Evolutionary conservation across 2,888 invertebrate species (phyloP), one percentile per base, ranked within the genome.

Genomic region (Melitaea athalia): DNA sequence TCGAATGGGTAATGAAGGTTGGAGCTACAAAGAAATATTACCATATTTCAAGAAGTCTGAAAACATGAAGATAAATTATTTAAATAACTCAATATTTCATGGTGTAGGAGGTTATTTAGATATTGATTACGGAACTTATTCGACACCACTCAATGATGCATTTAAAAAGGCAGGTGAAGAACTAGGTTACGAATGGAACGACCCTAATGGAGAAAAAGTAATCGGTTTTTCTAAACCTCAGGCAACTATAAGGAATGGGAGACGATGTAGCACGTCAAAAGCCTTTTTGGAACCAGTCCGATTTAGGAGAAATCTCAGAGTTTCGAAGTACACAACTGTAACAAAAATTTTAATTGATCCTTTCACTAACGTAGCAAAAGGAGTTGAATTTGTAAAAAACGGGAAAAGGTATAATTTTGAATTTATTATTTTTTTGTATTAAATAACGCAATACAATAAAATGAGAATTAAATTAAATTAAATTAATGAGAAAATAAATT

Each of bases 41-140:
- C 92, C 95, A 3, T 97, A 97, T 82, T 98, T 98, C 77, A 94
- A 94, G 71, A 97, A 96, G 83, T 96, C 96, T 0, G 97, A 97
- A 88, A 95, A 95, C 76, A 94, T 95, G 74, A 91, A 92, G 61
- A 93, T 94, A 66, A 82, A 92, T 60, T 92, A 93, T 38, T 83
- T 95, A 50, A 91, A 89, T 65, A 95, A 95, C 80, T 95, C 94
- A 0, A 87, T 93, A 1, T 96, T 94, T 78, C 97, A 96, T 76
- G 95, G 95, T 0, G 90, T 81, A 49, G 91, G 93, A 31, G 97
- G 97, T 0, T 95, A 95, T 73, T 84, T 97, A 75, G 94, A 95
- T 80, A 94, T 97, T 7, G 94, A 95, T 75, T 90, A 95, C 73
- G 91, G 95, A 0, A 94, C 95, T 0, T 96, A 94, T 79, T 93